These are phyloP conservation scores for Caenorhabditis afra DNA, from an alignment of 2,888 invertebrate species.

Conservation along the genomic window DNA sequence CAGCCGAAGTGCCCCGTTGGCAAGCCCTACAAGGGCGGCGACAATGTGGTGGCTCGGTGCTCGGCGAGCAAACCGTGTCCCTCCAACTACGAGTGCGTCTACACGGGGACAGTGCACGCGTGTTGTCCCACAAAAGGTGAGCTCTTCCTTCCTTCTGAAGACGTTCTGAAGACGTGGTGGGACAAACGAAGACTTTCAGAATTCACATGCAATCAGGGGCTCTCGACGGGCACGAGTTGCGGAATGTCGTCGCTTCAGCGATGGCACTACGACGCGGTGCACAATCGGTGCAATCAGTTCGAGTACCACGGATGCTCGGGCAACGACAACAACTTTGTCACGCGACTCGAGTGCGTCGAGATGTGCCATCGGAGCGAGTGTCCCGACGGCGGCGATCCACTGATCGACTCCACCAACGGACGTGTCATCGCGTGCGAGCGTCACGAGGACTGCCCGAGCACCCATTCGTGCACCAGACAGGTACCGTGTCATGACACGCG, in stretches of 20 bases:
- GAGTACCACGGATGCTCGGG: constrained; percentile 74
- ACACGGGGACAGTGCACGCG: constrained; percentile 68
- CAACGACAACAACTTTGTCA: constrained; percentile 74
- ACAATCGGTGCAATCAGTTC: constrained; percentile 69
- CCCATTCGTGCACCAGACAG: constrained; percentile 64
- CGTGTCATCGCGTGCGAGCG: constrained; percentile 56
- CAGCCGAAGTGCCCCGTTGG: constrained; percentile 74
- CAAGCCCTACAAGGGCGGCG: constrained; percentile 63
- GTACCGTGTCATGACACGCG: constrained; percentile 4
- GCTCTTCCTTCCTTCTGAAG: too few species aligned
- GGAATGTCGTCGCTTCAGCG: constrained; percentile 87
- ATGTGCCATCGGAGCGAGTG: constrained; percentile 68
- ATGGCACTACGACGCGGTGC: constrained; percentile 83
- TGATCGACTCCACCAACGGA: constrained; percentile 62
- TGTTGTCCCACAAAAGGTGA: constrained; percentile 74
- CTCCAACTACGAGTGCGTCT: constrained; percentile 72
- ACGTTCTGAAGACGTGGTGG: too few species aligned
- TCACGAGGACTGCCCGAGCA: constrained; percentile 63
- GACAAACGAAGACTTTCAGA: constrained; percentile 23
- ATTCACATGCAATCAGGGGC: constrained; percentile 55
- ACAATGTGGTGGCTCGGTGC: constrained; percentile 69
- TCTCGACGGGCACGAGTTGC: constrained; percentile 52
- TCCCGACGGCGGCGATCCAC: constrained; percentile 67
- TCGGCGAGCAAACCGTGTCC: constrained; percentile 65
- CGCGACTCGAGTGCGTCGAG: constrained; percentile 68